phyloP scores from a whole-genome alignment of 2,113 vertebrate genomes.

The Cyprinodon tularosa region DNA sequence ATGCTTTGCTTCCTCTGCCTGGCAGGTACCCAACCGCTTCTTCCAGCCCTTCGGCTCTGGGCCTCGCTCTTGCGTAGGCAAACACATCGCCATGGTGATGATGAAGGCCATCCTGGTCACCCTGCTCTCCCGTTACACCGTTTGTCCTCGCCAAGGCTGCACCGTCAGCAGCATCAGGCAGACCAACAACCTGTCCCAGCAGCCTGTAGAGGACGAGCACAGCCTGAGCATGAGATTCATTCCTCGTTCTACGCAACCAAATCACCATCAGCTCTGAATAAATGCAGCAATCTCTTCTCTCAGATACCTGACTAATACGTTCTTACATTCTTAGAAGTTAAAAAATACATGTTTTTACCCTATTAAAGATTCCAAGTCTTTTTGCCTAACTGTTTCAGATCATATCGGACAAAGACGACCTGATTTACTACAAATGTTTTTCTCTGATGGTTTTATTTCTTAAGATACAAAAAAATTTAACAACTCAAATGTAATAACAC shows the following conservation, averaged over 20 bases:
- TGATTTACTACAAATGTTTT: background rate
- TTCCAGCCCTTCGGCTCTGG: slow-evolving; percentile 96
- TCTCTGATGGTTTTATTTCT: no score
- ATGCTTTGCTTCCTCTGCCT: slow-evolving; percentile 27
- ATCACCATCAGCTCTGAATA: slow-evolving; percentile 3
- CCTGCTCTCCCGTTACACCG: slow-evolving; percentile 84
- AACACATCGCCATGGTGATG: slow-evolving; percentile 97
- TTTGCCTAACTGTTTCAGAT: background rate
- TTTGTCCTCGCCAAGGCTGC: slow-evolving; percentile 81
- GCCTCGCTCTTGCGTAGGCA: slow-evolving; percentile 92
- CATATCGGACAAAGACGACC: background rate
- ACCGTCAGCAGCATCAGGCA: slow-evolving; percentile 85
- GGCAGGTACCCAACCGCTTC: slow-evolving; percentile 90
- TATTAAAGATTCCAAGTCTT: background rate
- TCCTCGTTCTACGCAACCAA: slow-evolving; percentile 64
- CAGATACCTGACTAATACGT: background rate
- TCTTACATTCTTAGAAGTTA: background rate
- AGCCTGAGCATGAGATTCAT: slow-evolving; percentile 87
- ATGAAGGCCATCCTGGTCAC: slow-evolving; percentile 93
- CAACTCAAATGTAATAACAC: no score
- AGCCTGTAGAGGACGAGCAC: slow-evolving; percentile 83
- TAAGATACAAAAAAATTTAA: no score
- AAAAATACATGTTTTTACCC: background rate
- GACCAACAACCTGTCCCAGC: slow-evolving; percentile 87
- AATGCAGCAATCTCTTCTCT: background rate